Conservation (phyloP, 2,888 invertebrate species). For the Geophilus truncorum region DNA sequence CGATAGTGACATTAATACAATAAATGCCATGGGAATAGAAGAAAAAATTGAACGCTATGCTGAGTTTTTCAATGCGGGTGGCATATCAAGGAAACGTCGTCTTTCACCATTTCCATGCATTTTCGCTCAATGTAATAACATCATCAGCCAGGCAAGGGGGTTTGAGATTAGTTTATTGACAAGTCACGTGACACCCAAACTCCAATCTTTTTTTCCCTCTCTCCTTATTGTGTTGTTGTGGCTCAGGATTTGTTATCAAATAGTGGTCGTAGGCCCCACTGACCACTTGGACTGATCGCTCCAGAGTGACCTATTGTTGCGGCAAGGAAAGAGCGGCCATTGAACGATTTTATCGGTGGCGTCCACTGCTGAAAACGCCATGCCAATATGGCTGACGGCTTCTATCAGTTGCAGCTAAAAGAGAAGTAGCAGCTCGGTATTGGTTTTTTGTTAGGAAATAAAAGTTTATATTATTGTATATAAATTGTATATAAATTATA, state of each 20-base stretch:
- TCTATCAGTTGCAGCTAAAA: background rate
- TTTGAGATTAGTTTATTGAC: conserved; percentile 2
- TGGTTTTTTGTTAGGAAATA: background rate
- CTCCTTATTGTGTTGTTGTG: conserved; percentile 10
- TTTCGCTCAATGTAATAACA: background rate
- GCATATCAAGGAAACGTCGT: background rate
- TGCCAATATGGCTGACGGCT: background rate
- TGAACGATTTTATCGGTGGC: conserved; percentile 1
- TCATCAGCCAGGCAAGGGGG: background rate
- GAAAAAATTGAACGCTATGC: background rate
- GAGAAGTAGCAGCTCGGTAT: background rate
- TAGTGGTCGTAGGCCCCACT: conserved; percentile 9
- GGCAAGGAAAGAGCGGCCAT: background rate
- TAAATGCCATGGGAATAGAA: background rate
- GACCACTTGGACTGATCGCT: conserved; percentile 14
- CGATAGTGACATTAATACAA: background rate
- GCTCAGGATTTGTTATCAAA: conserved; percentile 12
- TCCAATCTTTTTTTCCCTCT: background rate
- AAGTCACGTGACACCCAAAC: background rate
- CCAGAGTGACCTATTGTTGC: conserved; percentile 10
- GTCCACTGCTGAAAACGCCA: conserved; percentile 1
- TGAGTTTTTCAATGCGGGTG: background rate
- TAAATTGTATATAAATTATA: no score
- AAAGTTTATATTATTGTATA: no score
- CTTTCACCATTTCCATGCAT: background rate